A percentile compares a stretch with the other conserved stretches of the same genome.
These are phyloP conservation scores for Drepana arcuata DNA, from an alignment of 1,140 invertebrate species.

Conservation along the genomic window DNA sequence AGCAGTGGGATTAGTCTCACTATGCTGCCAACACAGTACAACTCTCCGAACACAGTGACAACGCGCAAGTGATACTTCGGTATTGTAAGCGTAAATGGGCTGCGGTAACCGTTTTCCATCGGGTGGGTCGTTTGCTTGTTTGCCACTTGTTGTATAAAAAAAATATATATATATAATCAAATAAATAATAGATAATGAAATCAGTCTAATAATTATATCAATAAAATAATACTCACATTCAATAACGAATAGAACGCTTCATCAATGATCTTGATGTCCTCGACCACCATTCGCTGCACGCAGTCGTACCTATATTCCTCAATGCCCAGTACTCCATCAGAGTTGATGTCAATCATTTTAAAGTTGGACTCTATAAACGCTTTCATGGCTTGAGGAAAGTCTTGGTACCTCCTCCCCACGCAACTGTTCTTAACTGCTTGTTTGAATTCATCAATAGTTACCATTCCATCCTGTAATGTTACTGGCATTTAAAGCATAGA, in stretches of 20 bases:
- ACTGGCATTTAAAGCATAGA: conserved; percentile 5
- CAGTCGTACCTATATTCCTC: conserved; percentile 89
- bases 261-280: conserved; percentile 81
- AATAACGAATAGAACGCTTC: conserved; percentile 83
- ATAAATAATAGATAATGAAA: too few relatives aligned
- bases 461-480: conserved; percentile 81
- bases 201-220: too few relatives aligned
- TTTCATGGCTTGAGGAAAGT: conserved; percentile 86
- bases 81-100: too few relatives aligned
- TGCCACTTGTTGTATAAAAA: too few relatives aligned
- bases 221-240: conserved; percentile 78
- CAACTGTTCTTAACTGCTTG: conserved; percentile 85
- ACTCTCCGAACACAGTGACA: too few relatives aligned
- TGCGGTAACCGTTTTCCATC: too few relatives aligned
- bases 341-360: conserved; percentile 84
- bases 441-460: conserved; percentile 87
- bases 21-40: too few relatives aligned
- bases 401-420: conserved; percentile 82
- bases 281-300: conserved; percentile 82
- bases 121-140: too few relatives aligned
- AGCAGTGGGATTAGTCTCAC: too few relatives aligned
- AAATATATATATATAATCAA: too few relatives aligned
- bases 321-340: conserved; percentile 82
- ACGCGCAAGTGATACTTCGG: too few relatives aligned
- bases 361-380: conserved; percentile 89